A percentile compares a stretch with the other conserved stretches of the same genome.
Conservation (phyloP, 2,888 invertebrate genomes). For the Drosophila anomalipes region DNA sequence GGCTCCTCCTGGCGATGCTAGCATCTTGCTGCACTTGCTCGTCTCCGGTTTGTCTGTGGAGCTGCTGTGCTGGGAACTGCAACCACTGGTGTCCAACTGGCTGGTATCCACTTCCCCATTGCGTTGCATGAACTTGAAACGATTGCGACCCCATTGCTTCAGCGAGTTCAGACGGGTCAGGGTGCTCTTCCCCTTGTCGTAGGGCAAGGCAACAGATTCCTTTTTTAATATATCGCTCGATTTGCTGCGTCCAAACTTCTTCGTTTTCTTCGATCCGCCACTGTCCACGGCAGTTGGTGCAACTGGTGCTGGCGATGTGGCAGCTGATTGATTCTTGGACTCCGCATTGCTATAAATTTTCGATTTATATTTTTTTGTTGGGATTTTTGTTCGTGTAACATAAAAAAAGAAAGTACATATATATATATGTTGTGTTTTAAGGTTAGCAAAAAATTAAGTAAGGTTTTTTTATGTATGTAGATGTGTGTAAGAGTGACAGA, state of each 20-base stretch:
- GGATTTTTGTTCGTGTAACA: conserved; percentile 48
- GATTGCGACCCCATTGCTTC: conserved; percentile 94
- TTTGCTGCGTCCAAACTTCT: conserved; percentile 88
- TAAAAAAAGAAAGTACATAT: conserved; percentile 75
- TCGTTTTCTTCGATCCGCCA: conserved; percentile 60
- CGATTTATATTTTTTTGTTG: conserved; percentile 25
- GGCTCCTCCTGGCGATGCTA: conserved; percentile 30
- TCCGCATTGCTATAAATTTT: conserved; percentile 59
- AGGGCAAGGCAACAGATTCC: conserved; percentile 85
- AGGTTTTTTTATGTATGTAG: conserved; percentile 43
- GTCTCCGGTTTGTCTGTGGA: conserved; percentile 71
- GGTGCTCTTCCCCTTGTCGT: conserved; percentile 86
- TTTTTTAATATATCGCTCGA: conserved; percentile 92
- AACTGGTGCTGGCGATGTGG: conserved; percentile 56
- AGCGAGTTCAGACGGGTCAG: conserved; percentile 89
- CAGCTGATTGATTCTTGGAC: conserved; percentile 62
- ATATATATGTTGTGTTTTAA: conserved; percentile 64
- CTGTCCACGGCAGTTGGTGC: conserved; percentile 31
- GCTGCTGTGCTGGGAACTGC: conserved; percentile 68
- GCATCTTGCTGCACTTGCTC: conserved; percentile 41
- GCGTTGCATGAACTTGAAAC: conserved; percentile 90
- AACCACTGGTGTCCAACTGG: conserved; percentile 83
- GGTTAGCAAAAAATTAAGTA: conserved; percentile 67
- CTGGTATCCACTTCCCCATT: conserved; percentile 82
- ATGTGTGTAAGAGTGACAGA: conserved; percentile 35